These are phyloP conservation scores for Glyphotaelius pellucidus DNA, from an alignment of 2,888 invertebrate genomes.

Conservation along the genomic window DNA sequence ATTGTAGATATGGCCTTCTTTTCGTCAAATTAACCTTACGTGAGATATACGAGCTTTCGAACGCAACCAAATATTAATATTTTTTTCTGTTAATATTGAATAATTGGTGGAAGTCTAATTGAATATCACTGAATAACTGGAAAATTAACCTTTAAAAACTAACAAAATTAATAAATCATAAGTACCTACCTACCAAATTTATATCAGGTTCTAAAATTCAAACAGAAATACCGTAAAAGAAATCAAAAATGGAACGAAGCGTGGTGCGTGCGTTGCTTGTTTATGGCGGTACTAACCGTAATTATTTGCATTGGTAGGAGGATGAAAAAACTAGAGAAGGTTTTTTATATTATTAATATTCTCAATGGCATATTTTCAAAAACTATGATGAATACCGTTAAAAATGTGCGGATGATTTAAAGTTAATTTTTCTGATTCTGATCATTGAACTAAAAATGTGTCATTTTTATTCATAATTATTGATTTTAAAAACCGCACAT, in stretches of 20 bases:
- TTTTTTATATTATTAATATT: not conserved
- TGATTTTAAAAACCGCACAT: too few relatives aligned
- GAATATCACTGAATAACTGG: not conserved
- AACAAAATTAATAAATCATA: too few relatives aligned
- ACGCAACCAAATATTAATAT: not conserved
- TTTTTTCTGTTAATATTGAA: not conserved
- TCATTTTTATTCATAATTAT: too few relatives aligned
- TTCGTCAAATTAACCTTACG: not conserved
- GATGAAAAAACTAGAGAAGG: not conserved
- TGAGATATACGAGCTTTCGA: not conserved
- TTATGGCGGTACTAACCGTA: not conserved
- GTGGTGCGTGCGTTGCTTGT: not conserved
- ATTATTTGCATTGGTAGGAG: not conserved
- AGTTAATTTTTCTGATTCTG: too few relatives aligned
- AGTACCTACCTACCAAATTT: too few relatives aligned
- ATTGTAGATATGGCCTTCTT: not conserved
- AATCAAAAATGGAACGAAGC: slow-evolving; percentile 5
- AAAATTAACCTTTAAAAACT: too few relatives aligned
- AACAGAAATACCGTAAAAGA: not conserved
- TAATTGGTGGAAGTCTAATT: not conserved
- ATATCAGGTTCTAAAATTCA: not conserved
- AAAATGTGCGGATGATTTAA: too few relatives aligned
- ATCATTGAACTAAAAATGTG: too few relatives aligned
- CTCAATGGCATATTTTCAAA: too few relatives aligned
- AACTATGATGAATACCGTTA: too few relatives aligned